Percentiles rank a stretch among this genome's conserved stretches.
phyloP scores from a whole-genome alignment of 2,888 invertebrate genomes.

The Cartodere bifasciata region DNA sequence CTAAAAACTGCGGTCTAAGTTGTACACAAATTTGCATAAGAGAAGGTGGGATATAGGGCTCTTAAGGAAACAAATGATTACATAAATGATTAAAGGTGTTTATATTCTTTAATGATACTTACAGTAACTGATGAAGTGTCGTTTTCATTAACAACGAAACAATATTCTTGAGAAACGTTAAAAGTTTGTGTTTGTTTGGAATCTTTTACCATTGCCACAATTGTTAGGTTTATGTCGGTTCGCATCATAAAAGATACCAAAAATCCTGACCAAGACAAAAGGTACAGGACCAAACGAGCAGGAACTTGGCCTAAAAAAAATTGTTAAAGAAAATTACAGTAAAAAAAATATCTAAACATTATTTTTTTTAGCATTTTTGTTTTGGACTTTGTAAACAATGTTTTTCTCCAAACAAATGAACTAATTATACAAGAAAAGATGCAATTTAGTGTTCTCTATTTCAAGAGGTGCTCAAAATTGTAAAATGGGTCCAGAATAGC shows the following conservation, averaged over 20 bases:
- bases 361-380: no score
- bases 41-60: no score
- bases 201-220: conserved; percentile 51
- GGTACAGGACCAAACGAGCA: conserved; percentile 55
- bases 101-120: no score
- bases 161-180: conserved; percentile 27
- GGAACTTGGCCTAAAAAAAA: conserved; percentile 39
- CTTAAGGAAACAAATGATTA: no score
- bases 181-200: conserved; percentile 18
- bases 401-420: not conserved
- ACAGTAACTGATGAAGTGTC: conserved; percentile 8
- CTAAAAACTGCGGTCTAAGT: no score
- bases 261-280: conserved; percentile 60
- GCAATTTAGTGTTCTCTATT: conserved; percentile 5
- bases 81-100: no score
- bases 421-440: conserved; percentile 1
- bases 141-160: conserved; percentile 23
- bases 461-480: conserved; percentile 7
- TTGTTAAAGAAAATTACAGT: conserved; percentile 7
- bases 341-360: no score
- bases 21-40: no score
- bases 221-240: conserved; percentile 58
- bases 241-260: conserved; percentile 66
- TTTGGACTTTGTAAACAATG: no score
- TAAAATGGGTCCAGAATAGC: no score